A percentile compares a stretch with the other conserved stretches of the same genome.
These are phyloP conservation scores for Phthorimaea operculella DNA, from an alignment of 1,140 invertebrate species.

Conservation along the genomic window DNA sequence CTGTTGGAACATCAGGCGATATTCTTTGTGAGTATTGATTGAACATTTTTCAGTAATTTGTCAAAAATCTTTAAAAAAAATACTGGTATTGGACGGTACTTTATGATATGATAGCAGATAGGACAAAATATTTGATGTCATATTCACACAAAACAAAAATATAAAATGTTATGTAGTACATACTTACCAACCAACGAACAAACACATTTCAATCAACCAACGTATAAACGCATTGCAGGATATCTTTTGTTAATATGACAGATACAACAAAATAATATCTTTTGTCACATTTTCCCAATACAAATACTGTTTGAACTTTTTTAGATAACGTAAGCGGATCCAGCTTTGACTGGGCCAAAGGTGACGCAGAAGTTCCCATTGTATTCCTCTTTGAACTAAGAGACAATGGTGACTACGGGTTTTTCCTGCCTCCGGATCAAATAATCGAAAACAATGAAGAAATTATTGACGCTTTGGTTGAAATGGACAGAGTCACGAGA, in stretches of 20 bases:
- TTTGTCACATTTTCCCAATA: background rate
- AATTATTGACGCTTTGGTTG: conserved; percentile 71
- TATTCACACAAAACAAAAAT: no score
- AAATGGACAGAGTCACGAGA: conserved; percentile 40
- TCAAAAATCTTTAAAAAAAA: background rate
- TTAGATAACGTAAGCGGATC: conserved; percentile 57
- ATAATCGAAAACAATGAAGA: conserved; percentile 79
- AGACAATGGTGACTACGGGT: conserved; percentile 78
- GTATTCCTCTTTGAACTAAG: conserved; percentile 76
- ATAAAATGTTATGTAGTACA: no score
- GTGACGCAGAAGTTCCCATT: conserved; percentile 71
- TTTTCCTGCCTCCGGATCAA: conserved; percentile 77
- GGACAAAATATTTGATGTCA: no score
- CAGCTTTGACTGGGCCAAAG: conserved; percentile 81
- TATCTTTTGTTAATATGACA: no score
- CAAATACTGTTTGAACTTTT: conserved; percentile 6
- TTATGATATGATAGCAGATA: no score
- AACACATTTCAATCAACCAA: no score
- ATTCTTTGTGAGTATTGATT: conserved; percentile 57
- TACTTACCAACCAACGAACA: no score
- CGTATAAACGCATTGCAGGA: no score
- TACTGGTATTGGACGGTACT: no score
- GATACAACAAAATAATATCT: no score
- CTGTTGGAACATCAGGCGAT: conserved; percentile 62
- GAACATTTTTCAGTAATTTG: background rate